Evolutionary conservation across 2,888 invertebrate species (phyloP), one percentile per base, ranked within the genome.

Genomic region (Anarsia innoxiella): DNA sequence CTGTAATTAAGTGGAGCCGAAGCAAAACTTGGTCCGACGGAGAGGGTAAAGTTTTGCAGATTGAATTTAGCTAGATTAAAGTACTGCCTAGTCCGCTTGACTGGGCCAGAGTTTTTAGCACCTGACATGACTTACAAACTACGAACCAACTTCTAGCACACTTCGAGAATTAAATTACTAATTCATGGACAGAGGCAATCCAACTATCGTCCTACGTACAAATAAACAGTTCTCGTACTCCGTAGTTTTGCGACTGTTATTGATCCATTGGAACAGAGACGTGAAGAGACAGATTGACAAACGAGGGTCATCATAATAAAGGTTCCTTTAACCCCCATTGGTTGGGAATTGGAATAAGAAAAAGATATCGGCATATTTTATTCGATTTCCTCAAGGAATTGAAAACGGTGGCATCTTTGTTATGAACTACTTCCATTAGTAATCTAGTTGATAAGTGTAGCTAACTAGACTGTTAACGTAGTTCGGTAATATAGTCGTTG

Each of bases 81-180:
- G 16, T 62, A 67, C 64, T 61, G 63, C 10, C 36, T 23, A 30
- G 16, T 66, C 60, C 65, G 62, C 58, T 65, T 58, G 58, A 56
- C 53, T 57, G 45, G 57, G 48, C 56, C 45, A 53, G 61, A 72
- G 66, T 71, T 73, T 73, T 74, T 71, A 69, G 67, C 72, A 79
- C 77, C 79, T 79, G 78, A 77, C 73, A 53, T 59, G 75, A 75
- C 70, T 77, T 67, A 68, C 64, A 70, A 74, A 68, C 66, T 69
- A 67, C 65, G 65, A 66, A 64, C 67, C 56, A 64, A 63, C 56
- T 59, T 44, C 52, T 56, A 53, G 55, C 59, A 49, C 48, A 47
- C 55, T 51, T 49, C 41, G 44, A 40, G 50, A 37, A 53, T 44
- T 58, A 61, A 62, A 65, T 66, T 63, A 66, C 56, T 63, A 50